phyloP scores from a whole-genome alignment of 2,888 invertebrate species.

The Nycteola revayana region DNA sequence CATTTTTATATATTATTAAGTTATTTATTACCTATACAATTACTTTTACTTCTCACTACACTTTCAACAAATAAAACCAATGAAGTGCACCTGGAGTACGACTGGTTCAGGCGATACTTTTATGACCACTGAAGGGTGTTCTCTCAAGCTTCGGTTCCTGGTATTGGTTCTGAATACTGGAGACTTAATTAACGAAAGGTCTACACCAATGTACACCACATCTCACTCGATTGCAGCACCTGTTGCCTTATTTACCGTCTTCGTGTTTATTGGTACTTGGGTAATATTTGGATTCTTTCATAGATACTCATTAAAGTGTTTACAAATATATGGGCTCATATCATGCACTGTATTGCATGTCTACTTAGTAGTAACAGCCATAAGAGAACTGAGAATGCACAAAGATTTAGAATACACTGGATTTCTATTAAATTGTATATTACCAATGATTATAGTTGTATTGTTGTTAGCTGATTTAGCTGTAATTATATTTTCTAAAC shows the following conservation, averaged over 20 bases:
- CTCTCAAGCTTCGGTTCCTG: constrained; percentile 47
- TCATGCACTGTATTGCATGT: constrained; percentile 43
- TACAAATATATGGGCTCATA: constrained; percentile 51
- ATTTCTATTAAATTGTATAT: constrained; percentile 47
- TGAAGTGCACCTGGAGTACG: constrained; percentile 33
- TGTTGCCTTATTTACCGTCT: constrained; percentile 48
- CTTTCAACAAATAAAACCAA: constrained; percentile 16
- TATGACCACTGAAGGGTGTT: constrained; percentile 46
- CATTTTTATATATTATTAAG: too few relatives aligned
- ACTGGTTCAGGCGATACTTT: constrained; percentile 18
- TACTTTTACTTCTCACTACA: too few relatives aligned
- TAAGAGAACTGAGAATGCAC: not conserved
- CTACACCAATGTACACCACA: constrained; percentile 43
- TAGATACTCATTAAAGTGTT: constrained; percentile 40
- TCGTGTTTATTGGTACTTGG: constrained; percentile 45
- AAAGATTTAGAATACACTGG: constrained; percentile 27
- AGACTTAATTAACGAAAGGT: constrained; percentile 53
- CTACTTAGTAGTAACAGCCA: not conserved
- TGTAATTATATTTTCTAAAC: constrained; percentile 41
- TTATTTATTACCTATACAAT: too few relatives aligned
- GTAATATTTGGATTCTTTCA: constrained; percentile 34
- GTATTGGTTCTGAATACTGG: constrained; percentile 53
- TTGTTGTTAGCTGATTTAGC: constrained; percentile 50
- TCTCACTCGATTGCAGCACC: constrained; percentile 54
- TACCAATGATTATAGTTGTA: constrained; percentile 52